phyloP scores from a whole-genome alignment of 2,797 vertebrate species.

The Phrynocephalus vlangalii region DNA sequence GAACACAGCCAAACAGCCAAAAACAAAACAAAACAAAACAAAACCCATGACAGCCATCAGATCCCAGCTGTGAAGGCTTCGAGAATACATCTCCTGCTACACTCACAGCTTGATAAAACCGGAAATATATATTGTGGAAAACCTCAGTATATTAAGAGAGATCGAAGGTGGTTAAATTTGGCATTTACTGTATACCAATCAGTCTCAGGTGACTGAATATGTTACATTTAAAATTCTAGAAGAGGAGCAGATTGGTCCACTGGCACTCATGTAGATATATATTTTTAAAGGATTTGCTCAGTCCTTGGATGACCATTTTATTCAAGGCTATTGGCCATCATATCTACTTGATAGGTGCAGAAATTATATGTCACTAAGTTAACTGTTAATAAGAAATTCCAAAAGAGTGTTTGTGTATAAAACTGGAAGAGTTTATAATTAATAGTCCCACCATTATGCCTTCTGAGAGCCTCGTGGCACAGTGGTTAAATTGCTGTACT shows the following conservation, averaged over 20 bases:
- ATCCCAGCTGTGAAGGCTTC: too few species aligned
- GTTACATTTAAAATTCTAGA: neutral
- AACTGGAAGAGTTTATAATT: neutral
- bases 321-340: neutral
- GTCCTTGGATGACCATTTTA: neutral
- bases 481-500: too few species aligned
- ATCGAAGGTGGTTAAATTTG: neutral
- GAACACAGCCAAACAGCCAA: too few species aligned
- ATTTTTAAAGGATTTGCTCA: neutral
- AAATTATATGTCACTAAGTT: neutral
- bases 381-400: neutral
- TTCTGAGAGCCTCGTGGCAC: too few species aligned
- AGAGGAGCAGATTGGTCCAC: neutral
- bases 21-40: too few species aligned
- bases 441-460: too few species aligned
- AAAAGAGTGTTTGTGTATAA: neutral
- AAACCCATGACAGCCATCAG: too few species aligned
- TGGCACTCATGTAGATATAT: neutral
- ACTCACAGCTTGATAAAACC: fast-evolving
- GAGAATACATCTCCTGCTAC: too few species aligned
- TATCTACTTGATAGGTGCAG: neutral
- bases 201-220: neutral
- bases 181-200: neutral
- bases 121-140: fast-evolving
- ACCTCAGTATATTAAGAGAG: neutral